Conservation (phyloP, 2,797 vertebrate genomes). For the Poecilia picta region DNA sequence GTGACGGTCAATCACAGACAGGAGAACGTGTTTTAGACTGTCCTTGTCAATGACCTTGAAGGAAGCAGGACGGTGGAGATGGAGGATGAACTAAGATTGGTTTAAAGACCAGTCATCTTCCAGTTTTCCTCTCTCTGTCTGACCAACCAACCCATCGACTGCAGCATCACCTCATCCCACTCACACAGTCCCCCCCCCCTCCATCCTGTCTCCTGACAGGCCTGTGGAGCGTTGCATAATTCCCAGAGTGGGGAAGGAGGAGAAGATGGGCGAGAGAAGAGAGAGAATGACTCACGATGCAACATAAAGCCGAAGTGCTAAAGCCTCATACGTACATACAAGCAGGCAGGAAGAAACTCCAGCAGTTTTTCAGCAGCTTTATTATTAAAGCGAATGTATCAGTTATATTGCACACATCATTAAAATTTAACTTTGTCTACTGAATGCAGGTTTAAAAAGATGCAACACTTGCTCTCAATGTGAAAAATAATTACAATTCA, state of each 20-base stretch:
- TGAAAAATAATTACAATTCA: not conserved
- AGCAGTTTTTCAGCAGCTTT: not conserved
- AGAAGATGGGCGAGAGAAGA: slow-evolving; percentile 19
- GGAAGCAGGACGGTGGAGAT: slow-evolving; percentile 28
- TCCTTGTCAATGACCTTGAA: slow-evolving; percentile 79
- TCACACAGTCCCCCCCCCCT: slow-evolving; percentile 14
- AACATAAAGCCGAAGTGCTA: slow-evolving; percentile 20
- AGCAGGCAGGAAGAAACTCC: not conserved
- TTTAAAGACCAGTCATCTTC: slow-evolving; percentile 19
- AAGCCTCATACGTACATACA: slow-evolving; percentile 15
- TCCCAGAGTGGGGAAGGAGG: slow-evolving; percentile 36
- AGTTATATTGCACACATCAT: not conserved
- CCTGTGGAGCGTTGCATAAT: slow-evolving; percentile 65
- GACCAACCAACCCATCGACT: not conserved
- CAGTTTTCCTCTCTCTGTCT: slow-evolving; percentile 10
- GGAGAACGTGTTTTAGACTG: slow-evolving; percentile 40
- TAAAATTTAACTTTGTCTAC: not conserved
- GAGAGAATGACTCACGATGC: slow-evolving; percentile 57
- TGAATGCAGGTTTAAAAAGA: not conserved
- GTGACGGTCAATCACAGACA: slow-evolving; percentile 61
- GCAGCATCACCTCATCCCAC: not conserved
- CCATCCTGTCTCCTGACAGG: slow-evolving; percentile 23
- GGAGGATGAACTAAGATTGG: slow-evolving; percentile 26
- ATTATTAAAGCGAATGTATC: not conserved
- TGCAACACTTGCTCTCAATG: not conserved